Conservation (phyloP, 2,888 invertebrate species). For the Acanthococcus lagerstroemiae region DNA sequence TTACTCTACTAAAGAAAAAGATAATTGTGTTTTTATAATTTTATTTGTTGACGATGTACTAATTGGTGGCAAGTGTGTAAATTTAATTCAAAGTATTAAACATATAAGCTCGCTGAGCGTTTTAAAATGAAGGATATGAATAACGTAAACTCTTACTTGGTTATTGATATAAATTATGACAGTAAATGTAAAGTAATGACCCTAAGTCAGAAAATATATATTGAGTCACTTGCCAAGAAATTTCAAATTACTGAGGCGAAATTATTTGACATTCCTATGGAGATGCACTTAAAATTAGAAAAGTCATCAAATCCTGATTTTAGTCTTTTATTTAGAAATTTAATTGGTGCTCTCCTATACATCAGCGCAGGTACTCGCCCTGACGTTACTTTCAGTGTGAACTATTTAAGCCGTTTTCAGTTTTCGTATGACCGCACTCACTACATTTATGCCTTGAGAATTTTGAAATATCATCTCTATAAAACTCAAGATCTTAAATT, state of each 20-base stretch:
- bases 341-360: constrained; percentile 1
- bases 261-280: not conserved
- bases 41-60: constrained; percentile 29
- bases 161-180: constrained; percentile 8
- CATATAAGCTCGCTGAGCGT: not conserved
- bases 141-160: not conserved
- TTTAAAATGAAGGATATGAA: constrained; percentile 15
- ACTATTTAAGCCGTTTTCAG: not conserved
- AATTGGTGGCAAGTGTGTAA: constrained; percentile 3
- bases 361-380: not conserved
- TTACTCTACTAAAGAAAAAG: not conserved
- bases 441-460: not conserved
- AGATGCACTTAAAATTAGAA: not conserved
- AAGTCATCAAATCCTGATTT: not conserved
- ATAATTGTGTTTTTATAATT: constrained; percentile 4
- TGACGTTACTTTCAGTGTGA: not conserved
- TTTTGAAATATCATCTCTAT: constrained; percentile 3
- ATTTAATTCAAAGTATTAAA: not conserved
- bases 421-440: not conserved
- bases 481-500: not conserved
- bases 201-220: constrained; percentile 2
- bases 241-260: not conserved
- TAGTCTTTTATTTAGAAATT: not conserved
- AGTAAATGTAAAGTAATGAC: not conserved
- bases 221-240: not conserved